phyloP scores from a whole-genome alignment of 2,113 vertebrate genomes.

The Brienomyrus brachyistius region DNA sequence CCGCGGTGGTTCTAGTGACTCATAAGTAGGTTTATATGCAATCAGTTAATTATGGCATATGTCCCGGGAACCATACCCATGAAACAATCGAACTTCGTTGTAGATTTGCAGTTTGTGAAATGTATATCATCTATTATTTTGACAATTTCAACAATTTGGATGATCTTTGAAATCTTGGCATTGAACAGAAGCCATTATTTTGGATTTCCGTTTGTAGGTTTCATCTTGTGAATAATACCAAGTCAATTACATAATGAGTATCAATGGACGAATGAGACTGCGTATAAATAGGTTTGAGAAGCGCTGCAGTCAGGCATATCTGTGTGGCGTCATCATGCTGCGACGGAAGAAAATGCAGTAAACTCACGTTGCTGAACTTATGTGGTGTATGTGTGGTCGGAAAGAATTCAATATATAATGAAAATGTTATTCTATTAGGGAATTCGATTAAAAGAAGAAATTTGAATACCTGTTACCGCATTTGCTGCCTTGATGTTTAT shows the following conservation, averaged over 20 bases:
- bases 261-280: not conserved
- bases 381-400: not conserved
- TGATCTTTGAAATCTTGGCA: not conserved
- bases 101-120: not conserved
- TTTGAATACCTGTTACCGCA: not conserved
- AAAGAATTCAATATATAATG: not conserved
- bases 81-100: not conserved
- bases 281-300: not conserved
- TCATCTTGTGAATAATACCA: not conserved
- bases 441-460: not conserved
- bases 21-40: not conserved
- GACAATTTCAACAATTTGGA: not conserved
- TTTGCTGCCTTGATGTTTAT: slow-evolving; percentile 29
- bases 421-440: not conserved
- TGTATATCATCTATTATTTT: not conserved
- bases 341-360: slow-evolving; percentile 36
- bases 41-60: not conserved
- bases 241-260: not conserved
- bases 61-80: not conserved
- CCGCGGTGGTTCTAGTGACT: not conserved
- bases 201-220: not conserved
- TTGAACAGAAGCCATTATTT: not conserved
- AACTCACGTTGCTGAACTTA: slow-evolving; percentile 29
- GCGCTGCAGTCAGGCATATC: not conserved
- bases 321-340: slow-evolving; percentile 41